Base-by-base conservation (phyloP, 2,113 vertebrate genomes). In the Rana temporaria region DNA sequence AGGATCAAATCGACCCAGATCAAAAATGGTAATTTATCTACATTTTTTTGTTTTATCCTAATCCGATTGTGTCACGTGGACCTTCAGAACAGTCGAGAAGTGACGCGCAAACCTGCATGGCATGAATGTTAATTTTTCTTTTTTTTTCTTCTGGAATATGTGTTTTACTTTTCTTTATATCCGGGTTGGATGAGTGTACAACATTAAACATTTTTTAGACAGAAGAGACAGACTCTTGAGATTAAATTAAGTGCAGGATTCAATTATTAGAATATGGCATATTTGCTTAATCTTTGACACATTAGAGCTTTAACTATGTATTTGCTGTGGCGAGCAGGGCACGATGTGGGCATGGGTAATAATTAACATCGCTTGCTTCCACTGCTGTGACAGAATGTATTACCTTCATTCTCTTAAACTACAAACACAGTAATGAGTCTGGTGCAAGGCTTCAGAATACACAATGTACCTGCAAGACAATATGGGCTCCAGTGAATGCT, bases 11-110 rank as follows among this genome's bases (percentile, higher is more conserved):
- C 81, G 60, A 60, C 55, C 30, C 71, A 83, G 81, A 83, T 83
- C 81, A 83, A 83, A 83, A 83, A 83, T 83, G 81, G 81, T 83
- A 83, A 83, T 83, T 83, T 83, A 83, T 59, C 81, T 83, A 59
- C 71, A 74, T 74, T 75, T 83, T 48, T 68, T 83, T 76, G 81
- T 67, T 83, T 83, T 83, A 83, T 75, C 81, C 81, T 83, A 83
- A 83, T 75, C 71, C 71, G 72, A 76, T 83, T 76, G 72, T 59
- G 64, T 76, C 64, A 83, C 72, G 32, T 76, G 81, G 52, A 3
- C 4, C 20, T 53, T 75, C 56, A 76, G 70, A 75, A 20, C 53
- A 75, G 72, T 83, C 73, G 42, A 76, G 71, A 26, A 83, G 66
- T 70, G 32, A 68, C 56, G 66, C 55, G 55, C 4, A n/a, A 48